Evolutionary conservation across 1,140 invertebrate species (phyloP).

Genomic region (Zophobas atratus): DNA sequence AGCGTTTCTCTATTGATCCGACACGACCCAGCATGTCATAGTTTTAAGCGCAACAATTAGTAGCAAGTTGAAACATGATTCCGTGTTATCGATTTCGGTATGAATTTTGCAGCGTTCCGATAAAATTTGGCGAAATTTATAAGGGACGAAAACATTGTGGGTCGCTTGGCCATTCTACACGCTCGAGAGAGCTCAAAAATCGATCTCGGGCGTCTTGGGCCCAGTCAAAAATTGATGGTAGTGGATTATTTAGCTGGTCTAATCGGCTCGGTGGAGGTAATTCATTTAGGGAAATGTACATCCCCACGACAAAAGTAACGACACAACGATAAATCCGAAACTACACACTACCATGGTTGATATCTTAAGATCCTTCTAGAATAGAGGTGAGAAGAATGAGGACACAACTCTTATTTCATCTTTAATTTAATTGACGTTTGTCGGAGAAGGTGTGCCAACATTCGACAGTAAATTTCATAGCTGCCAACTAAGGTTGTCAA

Average conservation of each 20-base stretch:
- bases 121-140: conserved; percentile 18
- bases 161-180: conserved; percentile 13
- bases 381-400: too few relatives aligned
- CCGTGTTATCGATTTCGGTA: not conserved
- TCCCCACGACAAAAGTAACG: too few relatives aligned
- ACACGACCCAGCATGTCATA: not conserved
- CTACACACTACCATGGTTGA: too few relatives aligned
- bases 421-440: too few relatives aligned
- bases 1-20: conserved; percentile 20
- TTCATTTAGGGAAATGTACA: not conserved
- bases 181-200: conserved; percentile 17
- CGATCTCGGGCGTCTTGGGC: not conserved
- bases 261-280: not conserved
- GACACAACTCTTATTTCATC: too few relatives aligned
- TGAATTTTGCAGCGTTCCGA: not conserved
- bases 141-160: conserved; percentile 22
- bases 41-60: not conserved
- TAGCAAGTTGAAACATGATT: not conserved
- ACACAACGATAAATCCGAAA: too few relatives aligned
- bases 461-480: too few relatives aligned
- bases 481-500: too few relatives aligned
- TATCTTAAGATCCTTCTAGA: too few relatives aligned
- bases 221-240: not conserved
- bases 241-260: not conserved
- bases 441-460: too few relatives aligned